Conservation (phyloP, 2,888 invertebrate genomes). For the Rugalucina vietnamica region DNA sequence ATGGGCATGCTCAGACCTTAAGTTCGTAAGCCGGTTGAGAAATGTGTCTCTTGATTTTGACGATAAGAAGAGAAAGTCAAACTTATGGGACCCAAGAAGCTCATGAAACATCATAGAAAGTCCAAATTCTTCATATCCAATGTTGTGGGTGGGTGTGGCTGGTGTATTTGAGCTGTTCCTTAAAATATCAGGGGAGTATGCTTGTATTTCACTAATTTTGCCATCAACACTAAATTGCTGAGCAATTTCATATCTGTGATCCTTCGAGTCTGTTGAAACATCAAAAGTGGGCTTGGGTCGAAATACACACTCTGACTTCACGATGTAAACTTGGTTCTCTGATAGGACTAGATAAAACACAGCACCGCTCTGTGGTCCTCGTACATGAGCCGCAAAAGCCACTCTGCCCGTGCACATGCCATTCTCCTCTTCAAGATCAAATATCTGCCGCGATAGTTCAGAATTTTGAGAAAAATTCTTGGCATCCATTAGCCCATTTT, state of each 20-base stretch:
- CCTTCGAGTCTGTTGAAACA: constrained; percentile 47
- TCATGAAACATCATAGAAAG: constrained; percentile 73
- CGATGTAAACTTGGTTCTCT: constrained; percentile 76
- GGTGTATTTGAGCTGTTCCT: constrained; percentile 18
- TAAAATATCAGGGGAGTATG: constrained; percentile 53
- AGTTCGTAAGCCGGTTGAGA: constrained; percentile 73
- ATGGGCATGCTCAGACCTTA: constrained; percentile 76
- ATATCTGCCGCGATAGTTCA: constrained; percentile 71
- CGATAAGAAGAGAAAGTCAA: constrained; percentile 72
- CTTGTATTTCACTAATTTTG: constrained; percentile 76
- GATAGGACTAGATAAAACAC: constrained; percentile 76
- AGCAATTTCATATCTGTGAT: constrained; percentile 73
- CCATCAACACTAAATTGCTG: constrained; percentile 77
- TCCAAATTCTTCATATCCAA: constrained; percentile 65
- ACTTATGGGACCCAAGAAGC: constrained; percentile 63
- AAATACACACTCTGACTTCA: constrained; percentile 73
- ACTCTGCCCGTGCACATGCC: constrained; percentile 73
- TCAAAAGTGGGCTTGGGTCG: constrained; percentile 80
- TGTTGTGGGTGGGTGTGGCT: constrained; percentile 34
- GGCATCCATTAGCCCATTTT: constrained; percentile 61
- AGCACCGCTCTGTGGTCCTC: constrained; percentile 55
- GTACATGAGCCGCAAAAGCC: constrained; percentile 67
- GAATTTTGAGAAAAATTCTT: constrained; percentile 70
- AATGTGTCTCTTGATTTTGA: constrained; percentile 72
- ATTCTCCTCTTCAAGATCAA: constrained; percentile 68